These are phyloP conservation scores for Heterodera carotae DNA, from an alignment of 1,140 invertebrate genomes.

Conservation along the genomic window DNA sequence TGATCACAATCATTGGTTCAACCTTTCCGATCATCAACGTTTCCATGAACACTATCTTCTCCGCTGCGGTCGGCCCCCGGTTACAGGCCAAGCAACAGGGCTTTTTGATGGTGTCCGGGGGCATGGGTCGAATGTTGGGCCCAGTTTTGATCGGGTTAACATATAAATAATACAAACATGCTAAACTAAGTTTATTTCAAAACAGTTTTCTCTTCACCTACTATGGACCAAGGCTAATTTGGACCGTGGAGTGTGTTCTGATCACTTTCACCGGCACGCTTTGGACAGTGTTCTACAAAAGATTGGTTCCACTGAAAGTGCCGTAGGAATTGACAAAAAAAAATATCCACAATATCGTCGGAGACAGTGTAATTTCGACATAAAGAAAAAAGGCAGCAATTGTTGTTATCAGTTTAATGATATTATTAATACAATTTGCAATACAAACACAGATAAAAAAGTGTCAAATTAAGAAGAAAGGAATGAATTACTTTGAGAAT, in stretches of 20 bases:
- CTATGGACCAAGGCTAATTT: constrained; percentile 34
- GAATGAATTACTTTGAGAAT: not conserved
- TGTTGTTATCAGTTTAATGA: not conserved
- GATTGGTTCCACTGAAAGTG: constrained; percentile 32
- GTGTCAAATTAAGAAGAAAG: not conserved
- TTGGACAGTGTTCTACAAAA: constrained; percentile 31
- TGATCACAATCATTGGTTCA: constrained; percentile 32
- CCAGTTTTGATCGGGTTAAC: constrained; percentile 39
- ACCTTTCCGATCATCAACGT: constrained; percentile 43
- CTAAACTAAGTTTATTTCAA: constrained; percentile 14
- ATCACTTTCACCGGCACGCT: constrained; percentile 24
- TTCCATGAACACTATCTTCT: constrained; percentile 48
- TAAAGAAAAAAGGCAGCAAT: not conserved
- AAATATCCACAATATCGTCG: not conserved
- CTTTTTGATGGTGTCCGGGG: constrained; percentile 36
- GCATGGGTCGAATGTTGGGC: constrained; percentile 31
- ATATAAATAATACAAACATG: constrained; percentile 11
- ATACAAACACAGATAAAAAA: not conserved
- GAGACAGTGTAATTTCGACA: not conserved
- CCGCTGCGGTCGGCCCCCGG: constrained; percentile 48
- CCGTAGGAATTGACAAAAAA: constrained; percentile 2
- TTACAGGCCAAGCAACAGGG: constrained; percentile 46
- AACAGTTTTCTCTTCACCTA: constrained; percentile 35
- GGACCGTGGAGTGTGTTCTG: constrained; percentile 31
- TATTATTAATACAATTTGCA: not conserved